These are phyloP conservation scores for Malacoctenus gilli DNA, from an alignment of 2,797 vertebrate species.

Conservation along the genomic window DNA sequence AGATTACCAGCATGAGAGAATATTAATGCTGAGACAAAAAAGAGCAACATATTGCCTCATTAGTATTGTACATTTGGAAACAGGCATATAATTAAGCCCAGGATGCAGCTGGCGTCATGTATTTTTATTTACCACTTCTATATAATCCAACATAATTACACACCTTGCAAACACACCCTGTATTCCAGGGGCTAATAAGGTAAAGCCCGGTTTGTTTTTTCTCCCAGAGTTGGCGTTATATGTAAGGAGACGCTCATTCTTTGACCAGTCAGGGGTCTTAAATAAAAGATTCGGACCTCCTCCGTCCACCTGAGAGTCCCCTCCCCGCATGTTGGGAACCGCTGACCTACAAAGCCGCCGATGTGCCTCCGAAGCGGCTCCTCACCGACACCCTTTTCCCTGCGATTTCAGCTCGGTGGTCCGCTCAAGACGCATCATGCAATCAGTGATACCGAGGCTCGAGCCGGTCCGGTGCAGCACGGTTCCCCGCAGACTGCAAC, in stretches of 20 bases:
- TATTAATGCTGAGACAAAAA: neutral
- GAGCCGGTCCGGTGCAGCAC: neutral
- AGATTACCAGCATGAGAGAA: neutral
- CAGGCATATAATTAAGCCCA: neutral
- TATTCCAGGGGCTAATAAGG: neutral
- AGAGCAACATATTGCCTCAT: neutral
- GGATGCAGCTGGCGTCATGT: neutral
- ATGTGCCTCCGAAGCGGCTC: too few species aligned
- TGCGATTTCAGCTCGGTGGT: too few species aligned
- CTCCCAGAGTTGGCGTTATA: neutral
- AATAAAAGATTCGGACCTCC: too few species aligned
- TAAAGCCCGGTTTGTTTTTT: neutral
- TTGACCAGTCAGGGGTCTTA: too few species aligned
- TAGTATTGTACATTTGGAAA: conserved; percentile 1
- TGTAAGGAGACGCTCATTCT: neutral
- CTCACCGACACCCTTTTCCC: too few species aligned
- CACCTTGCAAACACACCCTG: neutral
- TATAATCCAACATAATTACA: neutral
- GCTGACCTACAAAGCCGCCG: too few species aligned
- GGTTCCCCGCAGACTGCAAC: neutral
- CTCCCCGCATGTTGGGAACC: too few species aligned
- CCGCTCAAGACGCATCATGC: neutral
- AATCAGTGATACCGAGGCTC: neutral
- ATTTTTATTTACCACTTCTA: neutral
- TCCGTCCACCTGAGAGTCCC: too few species aligned